These are phyloP conservation scores for Periophthalmus modestus DNA, from an alignment of 2,113 vertebrate genomes.

Conservation along the genomic window DNA sequence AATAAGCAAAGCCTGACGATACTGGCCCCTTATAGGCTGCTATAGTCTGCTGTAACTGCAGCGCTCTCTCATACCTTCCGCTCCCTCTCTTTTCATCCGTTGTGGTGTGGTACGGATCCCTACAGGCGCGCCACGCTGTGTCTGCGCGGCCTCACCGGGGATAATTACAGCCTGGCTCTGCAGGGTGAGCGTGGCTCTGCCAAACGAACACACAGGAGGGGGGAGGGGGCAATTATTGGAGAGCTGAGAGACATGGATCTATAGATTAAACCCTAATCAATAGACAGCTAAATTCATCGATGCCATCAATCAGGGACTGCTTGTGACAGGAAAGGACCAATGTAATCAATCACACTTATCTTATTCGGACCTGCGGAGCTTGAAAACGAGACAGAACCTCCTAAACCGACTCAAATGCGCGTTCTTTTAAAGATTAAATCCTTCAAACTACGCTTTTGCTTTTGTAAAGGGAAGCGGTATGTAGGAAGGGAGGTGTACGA, in stretches of 20 bases:
- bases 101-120: conserved; percentile 67
- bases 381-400: conserved; percentile 1
- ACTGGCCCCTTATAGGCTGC: no score
- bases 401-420: conserved; percentile 16
- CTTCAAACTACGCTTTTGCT: conserved; percentile 64
- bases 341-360: conserved; percentile 47
- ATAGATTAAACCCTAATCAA: conserved; percentile 71
- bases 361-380: conserved; percentile 43
- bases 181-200: conserved; percentile 65
- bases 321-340: conserved; percentile 45
- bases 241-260: conserved; percentile 50
- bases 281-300: conserved; percentile 64
- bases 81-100: conserved; percentile 23
- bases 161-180: conserved; percentile 75
- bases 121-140: conserved; percentile 74
- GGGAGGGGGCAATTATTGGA: conserved; percentile 42
- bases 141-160: conserved; percentile 75
- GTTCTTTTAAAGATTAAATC: conserved; percentile 58
- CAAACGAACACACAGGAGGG: conserved; percentile 39
- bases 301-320: conserved; percentile 58
- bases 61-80: background rate
- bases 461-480: conserved; percentile 65
- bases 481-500: conserved; percentile 61
- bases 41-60: background rate
- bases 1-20: no score